phyloP scores from a whole-genome alignment of 2,888 invertebrate species.

The Enoplolaimus lenunculus region DNA sequence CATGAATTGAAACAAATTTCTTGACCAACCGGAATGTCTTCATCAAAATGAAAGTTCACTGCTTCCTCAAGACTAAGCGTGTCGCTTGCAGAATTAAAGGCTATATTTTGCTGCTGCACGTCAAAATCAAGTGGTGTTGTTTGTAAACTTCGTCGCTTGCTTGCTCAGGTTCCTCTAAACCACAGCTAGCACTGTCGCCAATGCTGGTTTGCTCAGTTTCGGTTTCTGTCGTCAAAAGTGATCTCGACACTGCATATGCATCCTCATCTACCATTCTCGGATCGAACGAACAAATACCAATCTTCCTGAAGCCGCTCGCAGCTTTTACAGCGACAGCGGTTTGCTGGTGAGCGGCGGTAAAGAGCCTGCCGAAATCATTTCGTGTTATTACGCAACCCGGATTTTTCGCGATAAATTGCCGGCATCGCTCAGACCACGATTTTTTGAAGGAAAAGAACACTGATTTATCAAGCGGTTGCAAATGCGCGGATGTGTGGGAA shows the following conservation, averaged over 20 bases:
- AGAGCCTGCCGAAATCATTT: not conserved
- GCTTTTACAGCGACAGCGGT: not conserved
- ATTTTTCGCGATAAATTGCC: not conserved
- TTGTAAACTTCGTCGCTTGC: too few species aligned
- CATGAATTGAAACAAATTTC: too few species aligned
- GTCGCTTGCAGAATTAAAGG: too few species aligned
- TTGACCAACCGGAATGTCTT: too few species aligned
- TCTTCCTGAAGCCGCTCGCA: not conserved
- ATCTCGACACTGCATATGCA: not conserved
- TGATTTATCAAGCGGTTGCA: constrained; percentile 12
- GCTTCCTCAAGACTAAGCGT: too few species aligned
- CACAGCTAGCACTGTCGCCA: too few species aligned
- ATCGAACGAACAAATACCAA: constrained; percentile 6
- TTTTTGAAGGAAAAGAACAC: constrained; percentile 1
- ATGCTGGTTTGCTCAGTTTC: too few species aligned
- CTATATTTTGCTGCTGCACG: too few species aligned
- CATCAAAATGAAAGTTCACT: too few species aligned
- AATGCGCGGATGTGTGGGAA: constrained; percentile 10
- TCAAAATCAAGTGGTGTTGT: too few species aligned
- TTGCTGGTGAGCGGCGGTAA: not conserved
- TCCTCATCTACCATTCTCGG: not conserved
- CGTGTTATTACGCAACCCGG: constrained; percentile 7
- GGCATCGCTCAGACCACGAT: constrained; percentile 8
- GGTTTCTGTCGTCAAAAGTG: too few species aligned
- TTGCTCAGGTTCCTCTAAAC: too few species aligned